phyloP scores from a whole-genome alignment of 2,113 vertebrate species.

The Myocastor coypus region DNA sequence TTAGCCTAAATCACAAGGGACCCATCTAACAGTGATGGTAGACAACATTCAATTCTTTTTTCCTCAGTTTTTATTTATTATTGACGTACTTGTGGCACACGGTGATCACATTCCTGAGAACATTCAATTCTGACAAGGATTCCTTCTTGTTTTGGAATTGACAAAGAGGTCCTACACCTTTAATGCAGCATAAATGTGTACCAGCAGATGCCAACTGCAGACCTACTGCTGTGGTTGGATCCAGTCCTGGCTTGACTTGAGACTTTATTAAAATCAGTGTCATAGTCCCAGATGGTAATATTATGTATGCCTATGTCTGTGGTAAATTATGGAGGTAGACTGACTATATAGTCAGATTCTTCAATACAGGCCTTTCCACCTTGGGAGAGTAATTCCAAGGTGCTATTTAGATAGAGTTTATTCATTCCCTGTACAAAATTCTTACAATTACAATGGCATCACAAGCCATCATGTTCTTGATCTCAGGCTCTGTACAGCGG shows the following conservation, averaged over 20 bases:
- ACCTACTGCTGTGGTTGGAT: not conserved
- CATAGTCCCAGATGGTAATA: not conserved
- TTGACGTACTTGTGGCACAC: not conserved
- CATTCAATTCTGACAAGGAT: not conserved
- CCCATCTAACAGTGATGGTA: not conserved
- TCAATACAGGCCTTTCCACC: not conserved
- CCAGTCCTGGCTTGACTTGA: conserved; percentile 11
- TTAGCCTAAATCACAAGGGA: not conserved
- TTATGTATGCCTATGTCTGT: conserved; percentile 4
- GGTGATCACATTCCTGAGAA: not conserved
- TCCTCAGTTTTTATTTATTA: not conserved
- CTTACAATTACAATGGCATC: conserved; percentile 28
- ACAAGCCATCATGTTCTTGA: not conserved
- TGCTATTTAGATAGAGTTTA: conserved; percentile 11
- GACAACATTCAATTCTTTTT: not conserved
- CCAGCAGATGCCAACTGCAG: not conserved
- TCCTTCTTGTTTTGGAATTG: not conserved
- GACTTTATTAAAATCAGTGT: conserved; percentile 42
- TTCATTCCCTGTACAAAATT: conserved; percentile 21
- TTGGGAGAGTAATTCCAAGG: conserved; percentile 30
- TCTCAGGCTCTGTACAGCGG: conserved; percentile 11
- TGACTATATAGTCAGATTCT: conserved; percentile 18
- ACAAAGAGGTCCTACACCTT: not conserved
- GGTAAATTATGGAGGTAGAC: not conserved
- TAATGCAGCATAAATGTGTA: not conserved